These are phyloP conservation scores for Betta splendens DNA, from an alignment of 2,797 vertebrate species.

Conservation along the genomic window DNA sequence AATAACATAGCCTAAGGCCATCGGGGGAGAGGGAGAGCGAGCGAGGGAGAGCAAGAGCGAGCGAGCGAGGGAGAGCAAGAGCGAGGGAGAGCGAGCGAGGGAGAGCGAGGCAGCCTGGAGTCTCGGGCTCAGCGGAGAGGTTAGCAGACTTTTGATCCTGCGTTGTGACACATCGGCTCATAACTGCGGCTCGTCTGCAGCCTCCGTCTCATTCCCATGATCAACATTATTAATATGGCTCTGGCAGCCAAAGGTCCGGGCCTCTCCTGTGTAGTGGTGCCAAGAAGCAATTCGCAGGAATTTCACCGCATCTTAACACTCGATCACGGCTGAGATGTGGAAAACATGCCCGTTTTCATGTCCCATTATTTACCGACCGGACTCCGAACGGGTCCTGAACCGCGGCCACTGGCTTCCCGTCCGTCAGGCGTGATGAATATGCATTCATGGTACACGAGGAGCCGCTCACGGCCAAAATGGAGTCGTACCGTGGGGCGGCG, in stretches of 20 bases:
- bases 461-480: conserved; percentile 43
- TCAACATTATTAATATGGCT: conserved; percentile 78
- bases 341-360: conserved; percentile 71
- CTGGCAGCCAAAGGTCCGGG: conserved; percentile 71
- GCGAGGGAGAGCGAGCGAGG: conserved; percentile 40
- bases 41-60: conserved; percentile 46
- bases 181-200: conserved; percentile 69
- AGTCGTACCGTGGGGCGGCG: conserved; percentile 49
- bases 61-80: conserved; percentile 45
- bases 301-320: conserved; percentile 78
- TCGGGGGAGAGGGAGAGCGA: conserved; percentile 59
- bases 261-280: conserved; percentile 71
- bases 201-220: conserved; percentile 73
- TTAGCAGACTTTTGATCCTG: conserved; percentile 77
- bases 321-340: conserved; percentile 68
- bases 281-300: conserved; percentile 73
- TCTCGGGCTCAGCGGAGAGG: conserved; percentile 71
- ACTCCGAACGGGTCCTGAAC: conserved; percentile 50
- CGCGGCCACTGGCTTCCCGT: conserved; percentile 41
- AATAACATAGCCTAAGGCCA: conserved; percentile 78
- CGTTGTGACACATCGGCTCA: conserved; percentile 79
- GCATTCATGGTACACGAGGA: conserved; percentile 54
- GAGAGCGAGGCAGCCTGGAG: conserved; percentile 58
- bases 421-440: conserved; percentile 63
- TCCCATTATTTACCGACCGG: conserved; percentile 65